Evolutionary conservation across 2,888 invertebrate species (phyloP).

Genomic region (Encarsia formosa): DNA sequence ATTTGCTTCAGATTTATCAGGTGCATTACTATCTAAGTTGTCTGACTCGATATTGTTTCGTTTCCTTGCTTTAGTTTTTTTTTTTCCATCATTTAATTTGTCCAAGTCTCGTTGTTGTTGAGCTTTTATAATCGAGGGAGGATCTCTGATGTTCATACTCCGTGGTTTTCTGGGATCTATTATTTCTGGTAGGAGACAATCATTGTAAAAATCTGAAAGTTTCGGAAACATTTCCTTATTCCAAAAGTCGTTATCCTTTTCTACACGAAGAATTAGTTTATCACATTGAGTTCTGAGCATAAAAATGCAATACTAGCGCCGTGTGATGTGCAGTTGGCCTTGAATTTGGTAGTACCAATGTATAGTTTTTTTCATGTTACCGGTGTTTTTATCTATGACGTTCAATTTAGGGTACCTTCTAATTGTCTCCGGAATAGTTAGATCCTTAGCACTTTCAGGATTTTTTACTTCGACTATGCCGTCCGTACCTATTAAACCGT

Average conservation of each 20-base stretch:
- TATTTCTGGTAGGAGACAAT: constrained; percentile 34
- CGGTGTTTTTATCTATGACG: not conserved
- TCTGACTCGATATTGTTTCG: too few species aligned
- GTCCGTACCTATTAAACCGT: constrained; percentile 27
- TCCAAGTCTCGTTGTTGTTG: too few species aligned
- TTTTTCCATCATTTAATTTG: too few species aligned
- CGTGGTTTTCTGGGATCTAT: constrained; percentile 24
- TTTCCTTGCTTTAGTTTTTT: too few species aligned
- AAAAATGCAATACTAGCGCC: constrained; percentile 29
- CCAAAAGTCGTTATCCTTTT: constrained; percentile 31
- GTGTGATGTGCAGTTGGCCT: constrained; percentile 31
- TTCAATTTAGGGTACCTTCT: not conserved
- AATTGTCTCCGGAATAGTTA: constrained; percentile 19
- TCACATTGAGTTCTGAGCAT: constrained; percentile 29
- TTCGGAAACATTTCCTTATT: constrained; percentile 23
- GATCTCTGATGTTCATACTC: not conserved
- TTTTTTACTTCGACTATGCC: constrained; percentile 29
- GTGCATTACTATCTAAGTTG: too few species aligned
- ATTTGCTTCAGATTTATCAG: too few species aligned
- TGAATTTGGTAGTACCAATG: constrained; percentile 1
- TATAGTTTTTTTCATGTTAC: not conserved
- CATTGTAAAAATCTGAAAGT: constrained; percentile 26
- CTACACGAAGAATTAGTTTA: constrained; percentile 20
- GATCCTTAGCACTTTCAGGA: constrained; percentile 3
- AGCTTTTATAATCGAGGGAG: not conserved